phyloP scores from a whole-genome alignment of 2,888 invertebrate species.

The Choristoneura rosaceana region DNA sequence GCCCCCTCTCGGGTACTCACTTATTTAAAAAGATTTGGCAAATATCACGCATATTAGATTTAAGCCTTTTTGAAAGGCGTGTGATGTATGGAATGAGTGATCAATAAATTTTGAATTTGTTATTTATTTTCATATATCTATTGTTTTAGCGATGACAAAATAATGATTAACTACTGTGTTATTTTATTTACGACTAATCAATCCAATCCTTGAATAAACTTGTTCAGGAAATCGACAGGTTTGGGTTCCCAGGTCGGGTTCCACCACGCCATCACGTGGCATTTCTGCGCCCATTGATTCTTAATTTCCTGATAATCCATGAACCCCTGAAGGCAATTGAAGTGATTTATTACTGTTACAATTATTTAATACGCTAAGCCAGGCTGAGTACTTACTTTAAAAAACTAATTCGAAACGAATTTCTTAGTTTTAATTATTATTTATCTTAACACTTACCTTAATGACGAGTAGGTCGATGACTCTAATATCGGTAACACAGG shows the following conservation, averaged over 20 bases:
- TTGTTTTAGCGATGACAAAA: neutral
- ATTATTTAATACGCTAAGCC: neutral
- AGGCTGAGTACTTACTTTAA: no score
- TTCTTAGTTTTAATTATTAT: neutral
- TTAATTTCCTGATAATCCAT: constrained; percentile 95
- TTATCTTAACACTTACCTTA: constrained; percentile 86
- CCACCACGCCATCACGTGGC: constrained; percentile 94
- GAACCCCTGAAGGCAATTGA: constrained; percentile 89
- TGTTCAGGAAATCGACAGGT: constrained; percentile 94
- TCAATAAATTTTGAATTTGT: constrained; percentile 71
- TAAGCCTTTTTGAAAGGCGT: constrained; percentile 66
- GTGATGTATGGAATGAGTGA: constrained; percentile 73
- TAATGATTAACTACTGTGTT: constrained; percentile 10
- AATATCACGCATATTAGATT: constrained; percentile 31
- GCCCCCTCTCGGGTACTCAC: neutral
- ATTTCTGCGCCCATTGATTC: constrained; percentile 94
- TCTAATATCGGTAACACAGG: constrained; percentile 92
- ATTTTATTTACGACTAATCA: constrained; percentile 39
- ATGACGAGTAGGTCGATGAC: constrained; percentile 95
- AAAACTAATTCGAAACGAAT: no score
- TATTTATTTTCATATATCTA: constrained; percentile 46
- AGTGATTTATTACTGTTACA: neutral
- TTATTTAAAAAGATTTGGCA: constrained; percentile 6
- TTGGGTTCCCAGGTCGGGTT: constrained; percentile 91
- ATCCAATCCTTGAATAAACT: constrained; percentile 89